Evolutionary conservation across 2,888 invertebrate species (phyloP).

Genomic region (Frankliniella fusca): DNA sequence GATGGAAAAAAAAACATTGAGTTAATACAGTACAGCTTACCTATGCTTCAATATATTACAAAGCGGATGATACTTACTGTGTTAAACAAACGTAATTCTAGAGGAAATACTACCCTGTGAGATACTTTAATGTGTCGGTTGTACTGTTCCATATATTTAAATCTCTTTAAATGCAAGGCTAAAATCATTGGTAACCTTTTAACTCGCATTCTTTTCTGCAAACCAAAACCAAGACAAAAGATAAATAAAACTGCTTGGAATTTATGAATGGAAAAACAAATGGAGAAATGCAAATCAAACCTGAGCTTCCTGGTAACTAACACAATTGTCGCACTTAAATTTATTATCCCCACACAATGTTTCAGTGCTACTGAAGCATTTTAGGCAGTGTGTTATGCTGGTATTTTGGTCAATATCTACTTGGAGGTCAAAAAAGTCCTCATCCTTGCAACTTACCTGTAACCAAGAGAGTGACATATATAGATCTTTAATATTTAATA

Average conservation of each 20-base stretch:
- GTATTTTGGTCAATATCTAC: slow-evolving; percentile 99
- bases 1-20: slow-evolving; percentile 30
- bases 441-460: slow-evolving; percentile 90
- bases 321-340: slow-evolving; percentile 99
- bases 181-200: slow-evolving; percentile 97
- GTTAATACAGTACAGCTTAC: slow-evolving; percentile 27
- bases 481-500: background rate
- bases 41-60: slow-evolving; percentile 32
- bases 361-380: slow-evolving; percentile 97
- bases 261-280: background rate
- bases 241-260: background rate
- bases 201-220: slow-evolving; percentile 87
- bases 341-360: slow-evolving; percentile 98
- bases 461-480: slow-evolving; percentile 33
- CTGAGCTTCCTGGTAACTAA: slow-evolving; percentile 98
- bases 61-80: slow-evolving; percentile 65
- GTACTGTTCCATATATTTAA: slow-evolving; percentile 97
- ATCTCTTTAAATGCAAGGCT: slow-evolving; percentile 94
- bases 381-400: slow-evolving; percentile 95
- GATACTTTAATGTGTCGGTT: slow-evolving; percentile 98
- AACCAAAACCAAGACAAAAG: slow-evolving; percentile 36
- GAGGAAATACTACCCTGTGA: slow-evolving; percentile 96
- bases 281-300: slow-evolving; percentile 42
- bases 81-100: slow-evolving; percentile 95
- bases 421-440: slow-evolving; percentile 97